phyloP scores from a whole-genome alignment of 2,797 vertebrate species.

The Danio tinwini region DNA sequence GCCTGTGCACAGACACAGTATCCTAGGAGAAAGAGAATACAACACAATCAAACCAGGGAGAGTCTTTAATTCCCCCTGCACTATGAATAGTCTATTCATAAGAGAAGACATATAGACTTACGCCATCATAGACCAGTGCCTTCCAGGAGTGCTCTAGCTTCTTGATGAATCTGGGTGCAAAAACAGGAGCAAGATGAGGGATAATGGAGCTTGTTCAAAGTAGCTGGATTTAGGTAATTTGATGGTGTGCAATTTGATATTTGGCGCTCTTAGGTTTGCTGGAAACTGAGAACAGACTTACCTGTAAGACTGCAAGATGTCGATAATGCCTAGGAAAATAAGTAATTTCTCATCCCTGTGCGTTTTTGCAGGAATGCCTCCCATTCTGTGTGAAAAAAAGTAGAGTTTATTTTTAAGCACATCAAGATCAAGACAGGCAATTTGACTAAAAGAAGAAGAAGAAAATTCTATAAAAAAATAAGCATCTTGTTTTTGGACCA shows the following conservation, averaged over 20 bases:
- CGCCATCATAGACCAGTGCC: constrained; percentile 96
- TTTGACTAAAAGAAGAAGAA: not conserved
- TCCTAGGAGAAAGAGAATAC: constrained; percentile 78
- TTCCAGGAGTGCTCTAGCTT: constrained; percentile 99
- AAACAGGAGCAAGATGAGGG: constrained; percentile 57
- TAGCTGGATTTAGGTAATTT: constrained; percentile 5
- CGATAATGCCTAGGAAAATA: constrained; percentile 97
- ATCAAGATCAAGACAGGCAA: not conserved
- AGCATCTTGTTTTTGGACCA: not conserved
- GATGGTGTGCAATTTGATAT: not conserved
- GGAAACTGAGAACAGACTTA: constrained; percentile 63
- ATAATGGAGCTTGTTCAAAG: constrained; percentile 27
- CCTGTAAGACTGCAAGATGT: constrained; percentile 98
- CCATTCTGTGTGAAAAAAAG: constrained; percentile 85
- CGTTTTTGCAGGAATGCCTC: constrained; percentile 95
- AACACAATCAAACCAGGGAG: constrained; percentile 26
- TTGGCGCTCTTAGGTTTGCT: not conserved
- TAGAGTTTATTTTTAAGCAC: constrained; percentile 33
- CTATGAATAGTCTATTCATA: constrained; percentile 64
- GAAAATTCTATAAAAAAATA: not conserved
- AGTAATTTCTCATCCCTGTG: constrained; percentile 94
- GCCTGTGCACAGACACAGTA: constrained; percentile 94
- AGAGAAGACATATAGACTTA: constrained; percentile 74
- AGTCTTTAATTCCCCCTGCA: constrained; percentile 9
- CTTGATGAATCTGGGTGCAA: constrained; percentile 89